A percentile compares a stretch with the other conserved stretches of the same genome.
Evolutionary conservation across 2,797 vertebrate genomes (phyloP).

Genomic region (Adrianichthys oophorus): DNA sequence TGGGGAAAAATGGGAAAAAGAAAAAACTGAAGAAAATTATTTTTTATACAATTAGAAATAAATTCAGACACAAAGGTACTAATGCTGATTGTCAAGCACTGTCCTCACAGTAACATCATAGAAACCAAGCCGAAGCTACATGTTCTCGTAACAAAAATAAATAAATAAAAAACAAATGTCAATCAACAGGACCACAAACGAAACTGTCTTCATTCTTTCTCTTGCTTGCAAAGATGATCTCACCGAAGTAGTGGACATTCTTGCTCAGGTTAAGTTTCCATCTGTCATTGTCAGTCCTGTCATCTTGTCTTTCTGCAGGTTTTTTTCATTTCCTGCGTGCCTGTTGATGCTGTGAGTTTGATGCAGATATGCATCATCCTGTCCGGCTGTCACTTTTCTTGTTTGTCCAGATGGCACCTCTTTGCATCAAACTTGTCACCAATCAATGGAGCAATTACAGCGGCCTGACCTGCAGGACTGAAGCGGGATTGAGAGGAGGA

Average conservation of each 20-base stretch:
- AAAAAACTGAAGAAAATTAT: no score
- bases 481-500: neutral
- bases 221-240: neutral
- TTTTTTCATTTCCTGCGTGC: neutral
- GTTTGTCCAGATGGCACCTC: slow-evolving; percentile 1
- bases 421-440: slow-evolving; percentile 8
- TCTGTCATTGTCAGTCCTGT: neutral
- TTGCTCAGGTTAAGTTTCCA: neutral
- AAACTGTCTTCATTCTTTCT: neutral
- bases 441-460: slow-evolving; percentile 7
- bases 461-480: neutral
- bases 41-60: no score
- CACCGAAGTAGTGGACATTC: neutral
- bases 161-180: no score
- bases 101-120: no score
- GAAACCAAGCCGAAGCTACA: no score
- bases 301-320: neutral
- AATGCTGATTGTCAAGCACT: no score
- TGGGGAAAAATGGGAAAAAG: no score
- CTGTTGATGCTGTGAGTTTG: neutral
- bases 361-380: neutral
- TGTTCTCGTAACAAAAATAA: no score
- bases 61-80: no score
- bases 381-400: neutral
- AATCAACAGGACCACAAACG: no score